Base-by-base conservation (phyloP, 2,888 invertebrate species). In the Nephrotoma guestfalica region DNA sequence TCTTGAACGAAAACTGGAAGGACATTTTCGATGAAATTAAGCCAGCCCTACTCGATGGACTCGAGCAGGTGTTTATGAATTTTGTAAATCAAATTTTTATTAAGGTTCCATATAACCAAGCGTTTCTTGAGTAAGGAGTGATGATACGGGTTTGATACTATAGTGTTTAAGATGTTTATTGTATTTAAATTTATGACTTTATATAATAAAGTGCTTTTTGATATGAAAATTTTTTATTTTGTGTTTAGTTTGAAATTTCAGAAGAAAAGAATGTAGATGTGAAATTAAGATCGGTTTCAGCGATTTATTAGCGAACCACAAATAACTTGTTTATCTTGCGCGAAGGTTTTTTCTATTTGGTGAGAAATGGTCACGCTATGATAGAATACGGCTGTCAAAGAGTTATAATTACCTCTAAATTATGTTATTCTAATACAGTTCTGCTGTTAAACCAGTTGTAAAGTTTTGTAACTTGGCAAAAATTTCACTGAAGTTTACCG, bases 1-100 rank as follows among this genome's bases (percentile, higher is more conserved):
- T 87, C 47, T 41, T 88, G 9, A 87, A 88, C 86, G 91, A 86
- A 11, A 87, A 87, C 40, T 87, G 87, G 87, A n/a, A 71, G 18
- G 89, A 89, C 4, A 90, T 91, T 41, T 89, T 89, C 86, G 86
- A 87, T 9, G 91, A 91, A 88, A 88, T 91, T 41, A 88, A 89
- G 86, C 88, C 88, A 1, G 88, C 89, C 1, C 89, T 91, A 15
- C 89, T 90, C 87, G 88, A 88, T 40, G 89, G 90, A 0, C 89
- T 90, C 15, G 89, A 88, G 1, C 87, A 88, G 11, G 89, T 90
- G n/a, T 89, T 90, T 86, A 86, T 88, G 47, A 88, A 89, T 57
- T 88, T 90, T 41, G 57, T 89, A 0, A 89, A 89, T 86, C 87
- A 89, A 86, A 88, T 91, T 15, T 89, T 91, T 88, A 86, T 87